These are phyloP conservation scores for Suncus etruscus DNA, from an alignment of 2,113 vertebrate genomes.

Conservation along the genomic window DNA sequence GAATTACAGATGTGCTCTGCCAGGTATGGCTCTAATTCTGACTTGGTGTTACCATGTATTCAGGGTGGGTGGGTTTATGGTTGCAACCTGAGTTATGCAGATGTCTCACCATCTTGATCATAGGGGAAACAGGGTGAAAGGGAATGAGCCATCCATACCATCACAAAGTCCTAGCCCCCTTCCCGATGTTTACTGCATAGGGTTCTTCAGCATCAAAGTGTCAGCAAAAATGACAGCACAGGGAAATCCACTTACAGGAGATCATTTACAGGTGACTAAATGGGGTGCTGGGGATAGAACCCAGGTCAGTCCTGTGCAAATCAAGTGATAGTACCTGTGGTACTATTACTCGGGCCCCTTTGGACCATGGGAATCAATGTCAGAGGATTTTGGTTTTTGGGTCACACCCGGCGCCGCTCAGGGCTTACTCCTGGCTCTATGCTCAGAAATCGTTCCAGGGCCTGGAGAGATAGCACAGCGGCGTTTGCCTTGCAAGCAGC, in stretches of 20 bases:
- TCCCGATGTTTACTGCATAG: not conserved
- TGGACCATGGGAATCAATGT: not conserved
- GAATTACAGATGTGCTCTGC: too few species aligned
- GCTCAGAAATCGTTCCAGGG: too few species aligned
- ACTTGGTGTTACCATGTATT: not conserved
- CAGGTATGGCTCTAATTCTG: too few species aligned
- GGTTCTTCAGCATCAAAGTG: not conserved
- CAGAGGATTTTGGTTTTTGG: not conserved
- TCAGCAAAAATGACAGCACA: rapidly evolving
- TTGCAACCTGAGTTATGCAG: not conserved
- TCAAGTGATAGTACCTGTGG: too few species aligned
- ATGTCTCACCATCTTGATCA: not conserved
- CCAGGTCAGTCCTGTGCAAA: too few species aligned
- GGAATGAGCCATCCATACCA: not conserved
- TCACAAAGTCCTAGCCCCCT: not conserved
- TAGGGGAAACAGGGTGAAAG: not conserved
- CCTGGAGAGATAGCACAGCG: too few species aligned
- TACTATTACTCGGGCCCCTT: too few species aligned
- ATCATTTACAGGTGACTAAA: too few species aligned
- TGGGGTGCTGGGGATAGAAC: too few species aligned
- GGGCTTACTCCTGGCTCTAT: too few species aligned
- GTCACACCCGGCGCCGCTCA: too few species aligned
- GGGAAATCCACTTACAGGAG: not conserved
- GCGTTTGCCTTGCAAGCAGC: too few species aligned
- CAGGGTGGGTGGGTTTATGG: not conserved